Evolutionary conservation across 2,113 vertebrate genomes (phyloP), one percentile per base, ranked within the genome.

Genomic region (Leucopsar rothschildi): DNA sequence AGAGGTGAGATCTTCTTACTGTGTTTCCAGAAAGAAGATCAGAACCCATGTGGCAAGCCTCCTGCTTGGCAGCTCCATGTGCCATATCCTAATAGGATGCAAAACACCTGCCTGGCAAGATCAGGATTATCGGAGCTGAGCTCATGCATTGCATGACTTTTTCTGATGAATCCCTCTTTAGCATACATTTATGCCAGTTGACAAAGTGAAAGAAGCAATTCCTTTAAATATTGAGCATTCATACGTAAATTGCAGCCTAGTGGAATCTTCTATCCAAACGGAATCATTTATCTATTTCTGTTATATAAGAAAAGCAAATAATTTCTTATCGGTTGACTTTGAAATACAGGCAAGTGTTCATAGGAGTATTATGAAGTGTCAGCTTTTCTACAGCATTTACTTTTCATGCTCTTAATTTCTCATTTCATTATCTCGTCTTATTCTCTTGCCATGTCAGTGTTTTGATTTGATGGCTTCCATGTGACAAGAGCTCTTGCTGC

Each of bases 321-420:
- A 97, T 95, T 96, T 94, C 90, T 97, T 96, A 97, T 97, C 96
- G 44, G 88, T 73, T 0, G 57, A 92, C 93, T 96, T 96, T 96
- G 96, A 95, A 97, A 96, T 75, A 72, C 88, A 92, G 80, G 91
- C 93, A 85, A 95, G 73, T 78, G 90, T 86, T 96, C 92, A 77
- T 92, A 57, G 47, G 63, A 95, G 91, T 83, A 77, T 94, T 96
- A 90, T 88, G 94, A 96, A 95, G 76, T 96, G 97, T 96, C 97
- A 97, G 97, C 97, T 97, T 95, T 97, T 96, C 96, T 78, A 55
- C 69, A 44, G 93, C 84, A 65, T 90, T 91, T 86, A 75, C 69
- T 97, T 96, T 97, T 89, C 95, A 97, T 82, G 93, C 84, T 96
- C 94, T 90, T 97, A 97, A 97, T 97, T 97, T 96, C 93, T 92